A percentile compares a stretch with the other conserved stretches of the same genome.
Evolutionary conservation across 2,888 invertebrate species (phyloP).

Genomic region (Gymnocheta viridis): DNA sequence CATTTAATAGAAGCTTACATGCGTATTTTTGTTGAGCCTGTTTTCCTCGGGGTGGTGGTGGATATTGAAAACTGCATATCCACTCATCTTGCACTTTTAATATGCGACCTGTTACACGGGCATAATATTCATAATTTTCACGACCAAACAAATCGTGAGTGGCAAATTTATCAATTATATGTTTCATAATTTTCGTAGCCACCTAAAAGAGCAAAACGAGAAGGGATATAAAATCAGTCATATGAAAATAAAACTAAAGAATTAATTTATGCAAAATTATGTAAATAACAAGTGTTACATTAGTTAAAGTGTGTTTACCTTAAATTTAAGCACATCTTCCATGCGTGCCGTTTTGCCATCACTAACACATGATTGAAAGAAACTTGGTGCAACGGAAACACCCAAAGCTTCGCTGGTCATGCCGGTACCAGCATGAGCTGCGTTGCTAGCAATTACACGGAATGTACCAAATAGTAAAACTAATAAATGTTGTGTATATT

Average conservation of each 20-base stretch:
- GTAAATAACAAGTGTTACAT: background rate
- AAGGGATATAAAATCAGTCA: background rate
- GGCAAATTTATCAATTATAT: conserved; percentile 98
- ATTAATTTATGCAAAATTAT: background rate
- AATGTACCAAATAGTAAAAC: conserved; percentile 98
- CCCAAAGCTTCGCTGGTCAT: conserved; percentile 98
- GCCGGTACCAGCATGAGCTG: conserved; percentile 93
- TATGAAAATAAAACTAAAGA: background rate
- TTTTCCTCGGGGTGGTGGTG: conserved; percentile 87
- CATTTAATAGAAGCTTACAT: conserved; percentile 83
- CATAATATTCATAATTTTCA: conserved; percentile 97
- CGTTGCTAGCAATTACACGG: conserved; percentile 95
- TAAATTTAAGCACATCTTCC: conserved; percentile 97
- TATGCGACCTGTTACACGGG: conserved; percentile 95
- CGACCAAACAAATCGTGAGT: conserved; percentile 97
- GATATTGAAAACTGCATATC: conserved; percentile 96
- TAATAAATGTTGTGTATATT: conserved; percentile 94
- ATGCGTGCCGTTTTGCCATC: conserved; percentile 97
- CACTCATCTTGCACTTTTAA: conserved; percentile 96
- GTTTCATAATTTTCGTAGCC: conserved; percentile 97
- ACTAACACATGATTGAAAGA: conserved; percentile 97
- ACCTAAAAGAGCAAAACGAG: conserved; percentile 84
- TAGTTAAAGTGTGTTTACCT: conserved; percentile 84
- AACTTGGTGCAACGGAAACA: conserved; percentile 97
- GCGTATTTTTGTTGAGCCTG: conserved; percentile 87